Conservation (phyloP, 2,113 vertebrate species). For the Pseudonaja textilis region DNA sequence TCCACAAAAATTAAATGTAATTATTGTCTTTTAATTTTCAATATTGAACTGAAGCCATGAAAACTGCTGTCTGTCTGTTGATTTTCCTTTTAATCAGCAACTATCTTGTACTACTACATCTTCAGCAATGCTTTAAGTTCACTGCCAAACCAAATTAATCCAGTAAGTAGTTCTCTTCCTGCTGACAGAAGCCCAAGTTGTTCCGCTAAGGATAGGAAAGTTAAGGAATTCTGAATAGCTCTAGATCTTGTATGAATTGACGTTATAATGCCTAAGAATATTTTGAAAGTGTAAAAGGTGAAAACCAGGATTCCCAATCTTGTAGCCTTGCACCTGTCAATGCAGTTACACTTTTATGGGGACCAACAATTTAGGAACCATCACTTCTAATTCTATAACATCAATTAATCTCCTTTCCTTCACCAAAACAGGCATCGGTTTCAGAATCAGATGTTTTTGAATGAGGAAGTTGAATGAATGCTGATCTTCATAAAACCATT, state of each 20-base stretch:
- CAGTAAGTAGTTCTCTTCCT: background rate
- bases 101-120: background rate
- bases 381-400: background rate
- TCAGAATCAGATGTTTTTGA: background rate
- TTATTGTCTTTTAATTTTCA: background rate
- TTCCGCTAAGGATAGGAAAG: background rate
- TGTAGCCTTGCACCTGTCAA: background rate
- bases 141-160: background rate
- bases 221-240: background rate
- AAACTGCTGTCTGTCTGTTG: background rate
- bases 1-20: too few relatives aligned
- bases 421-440: background rate
- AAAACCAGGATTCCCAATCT: background rate
- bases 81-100: background rate
- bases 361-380: background rate
- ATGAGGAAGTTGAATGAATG: background rate
- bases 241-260: background rate
- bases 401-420: background rate
- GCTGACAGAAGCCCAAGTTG: background rate
- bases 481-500: background rate
- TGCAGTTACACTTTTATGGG: too few relatives aligned
- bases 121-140: background rate
- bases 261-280: background rate
- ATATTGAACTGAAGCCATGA: background rate
- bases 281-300: background rate